Base-by-base conservation (phyloP, 2,888 invertebrate species). In the Thera obeliscata region DNA sequence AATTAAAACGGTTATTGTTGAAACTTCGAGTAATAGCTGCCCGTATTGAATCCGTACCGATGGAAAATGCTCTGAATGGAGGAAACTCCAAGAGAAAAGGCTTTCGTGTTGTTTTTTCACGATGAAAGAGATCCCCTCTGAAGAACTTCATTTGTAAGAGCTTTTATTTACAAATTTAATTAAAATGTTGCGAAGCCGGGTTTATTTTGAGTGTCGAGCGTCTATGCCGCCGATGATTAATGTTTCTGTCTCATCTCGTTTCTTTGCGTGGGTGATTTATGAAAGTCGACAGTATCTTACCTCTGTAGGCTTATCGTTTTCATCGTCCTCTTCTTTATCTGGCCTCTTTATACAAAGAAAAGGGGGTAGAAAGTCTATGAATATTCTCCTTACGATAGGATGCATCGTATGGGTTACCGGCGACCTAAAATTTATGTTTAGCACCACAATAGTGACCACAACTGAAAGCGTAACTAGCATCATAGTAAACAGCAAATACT, bases 401-500 rank as follows among this genome's bases (percentile, higher is more conserved):
- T 97, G 96, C 96, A 98, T 96, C 80, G 96, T 96, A 89, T 98
- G 98, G 73, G 98, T 98, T 70, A 98, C 98, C 50, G 98, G 98
- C 70, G 98, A 98, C 94, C 95, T 94, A 94, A 97, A 98, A 94
- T 98, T 98, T 83, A 98, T 97, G 90, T 98, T 98, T 83, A 98
- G 95, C 88, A 98, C 98, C 82, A 97, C 97, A 89, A 98, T 98
- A 82, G 98, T 98, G 84, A 98, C 97, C 78, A 98, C 97, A 83
- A 98, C 98, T 75, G 98, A 98, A 77, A 98, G 94, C 75, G 98
- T 98, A 83, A 98, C 98, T 84, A 98, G 95, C 93, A 98, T 97
- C 98, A 98, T 98, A 77, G 98, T 98, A 93, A 98, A 98, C 79
- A 98, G 95, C 79, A 98, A 95, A 94, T 98, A 98, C 94, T 97